Evolutionary conservation across 1,140 invertebrate species (phyloP).

Genomic region (Ditylenchus dipsaci): DNA sequence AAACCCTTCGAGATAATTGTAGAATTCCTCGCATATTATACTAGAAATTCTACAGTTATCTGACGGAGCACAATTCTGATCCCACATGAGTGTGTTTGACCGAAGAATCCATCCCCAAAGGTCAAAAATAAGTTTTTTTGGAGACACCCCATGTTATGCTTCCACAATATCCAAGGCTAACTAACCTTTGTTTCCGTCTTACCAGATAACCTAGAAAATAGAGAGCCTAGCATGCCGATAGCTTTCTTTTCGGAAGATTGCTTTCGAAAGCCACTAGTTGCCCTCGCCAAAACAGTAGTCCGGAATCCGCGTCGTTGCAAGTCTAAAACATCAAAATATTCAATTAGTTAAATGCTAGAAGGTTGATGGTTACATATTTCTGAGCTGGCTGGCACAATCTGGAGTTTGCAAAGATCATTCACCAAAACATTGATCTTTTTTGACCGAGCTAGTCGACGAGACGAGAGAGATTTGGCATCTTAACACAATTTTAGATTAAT

Average conservation of each 20-base stretch:
- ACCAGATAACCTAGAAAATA: neutral
- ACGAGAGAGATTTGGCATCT: neutral
- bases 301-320: neutral
- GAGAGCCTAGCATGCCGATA: neutral
- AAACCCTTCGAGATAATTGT: no score
- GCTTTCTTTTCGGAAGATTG: neutral
- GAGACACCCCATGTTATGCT: neutral
- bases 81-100: no score
- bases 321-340: neutral
- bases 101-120: no score
- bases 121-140: neutral
- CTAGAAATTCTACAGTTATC: no score
- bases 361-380: neutral
- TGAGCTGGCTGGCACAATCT: neutral
- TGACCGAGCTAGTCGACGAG: neutral
- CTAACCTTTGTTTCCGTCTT: neutral
- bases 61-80: no score
- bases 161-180: neutral
- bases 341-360: neutral
- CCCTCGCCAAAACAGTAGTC: neutral
- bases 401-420: neutral
- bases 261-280: neutral
- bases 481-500: neutral
- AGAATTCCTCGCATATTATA: no score
- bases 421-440: neutral